Evolutionary conservation across 2,797 vertebrate species (phyloP).

Genomic region (Parotocinclus haroldoi): DNA sequence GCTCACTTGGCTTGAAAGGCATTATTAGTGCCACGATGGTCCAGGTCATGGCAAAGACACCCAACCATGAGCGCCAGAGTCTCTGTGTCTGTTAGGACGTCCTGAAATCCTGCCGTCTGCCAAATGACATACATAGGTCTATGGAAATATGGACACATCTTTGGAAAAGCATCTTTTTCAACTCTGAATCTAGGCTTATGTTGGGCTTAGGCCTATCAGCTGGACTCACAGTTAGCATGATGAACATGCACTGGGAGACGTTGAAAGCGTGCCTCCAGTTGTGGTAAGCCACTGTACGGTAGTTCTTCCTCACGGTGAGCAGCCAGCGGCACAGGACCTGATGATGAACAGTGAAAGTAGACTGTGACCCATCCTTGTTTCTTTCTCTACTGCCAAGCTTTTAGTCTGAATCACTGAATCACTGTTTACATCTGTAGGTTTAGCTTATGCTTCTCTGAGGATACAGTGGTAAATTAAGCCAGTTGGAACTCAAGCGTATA

Average conservation of each 20-base stretch:
- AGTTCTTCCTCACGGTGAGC: slow-evolving; percentile 97
- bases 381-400: no score
- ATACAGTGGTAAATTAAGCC: no score
- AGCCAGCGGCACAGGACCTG: slow-evolving; percentile 97
- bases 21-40: slow-evolving; percentile 99
- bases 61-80: slow-evolving; percentile 95
- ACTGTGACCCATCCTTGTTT: no score
- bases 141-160: slow-evolving; percentile 1
- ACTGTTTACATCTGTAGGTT: no score
- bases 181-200: no score
- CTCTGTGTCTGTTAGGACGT: slow-evolving; percentile 93
- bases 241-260: slow-evolving; percentile 98
- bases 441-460: no score
- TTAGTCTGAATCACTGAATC: no score
- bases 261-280: slow-evolving; percentile 99
- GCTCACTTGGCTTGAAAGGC: slow-evolving; percentile 98
- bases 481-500: no score
- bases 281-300: slow-evolving; percentile 96
- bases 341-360: slow-evolving; percentile 41
- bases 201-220: no score
- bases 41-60: slow-evolving; percentile 97
- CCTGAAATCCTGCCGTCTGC: slow-evolving; percentile 95
- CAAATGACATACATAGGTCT: slow-evolving; percentile 26
- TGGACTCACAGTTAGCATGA: slow-evolving; percentile 89
- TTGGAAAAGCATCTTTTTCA: no score